These are phyloP conservation scores for Crossoptilon crossoptilon DNA, from an alignment of 2,797 vertebrate species.

Conservation along the genomic window DNA sequence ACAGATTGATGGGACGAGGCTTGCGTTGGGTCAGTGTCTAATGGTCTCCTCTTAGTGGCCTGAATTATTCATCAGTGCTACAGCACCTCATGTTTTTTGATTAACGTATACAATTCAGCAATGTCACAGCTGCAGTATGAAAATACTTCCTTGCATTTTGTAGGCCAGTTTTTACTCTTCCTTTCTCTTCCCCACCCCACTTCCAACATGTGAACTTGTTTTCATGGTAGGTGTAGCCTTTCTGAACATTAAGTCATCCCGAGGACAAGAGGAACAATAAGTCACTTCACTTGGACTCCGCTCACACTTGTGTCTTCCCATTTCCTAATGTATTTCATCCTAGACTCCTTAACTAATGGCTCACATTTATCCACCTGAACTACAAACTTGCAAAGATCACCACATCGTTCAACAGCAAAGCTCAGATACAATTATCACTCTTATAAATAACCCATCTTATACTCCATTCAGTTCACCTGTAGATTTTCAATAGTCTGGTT, in stretches of 20 bases:
- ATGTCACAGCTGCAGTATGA: slow-evolving; percentile 5
- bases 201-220: not conserved
- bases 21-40: slow-evolving; percentile 71
- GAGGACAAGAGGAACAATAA: not conserved
- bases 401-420: not conserved
- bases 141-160: not conserved
- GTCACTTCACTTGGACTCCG: not conserved
- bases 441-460: not conserved
- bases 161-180: not conserved
- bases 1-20: slow-evolving; percentile 74
- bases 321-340: not conserved
- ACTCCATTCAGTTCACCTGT: not conserved
- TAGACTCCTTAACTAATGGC: not conserved
- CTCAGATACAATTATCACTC: not conserved
- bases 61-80: slow-evolving; percentile 80
- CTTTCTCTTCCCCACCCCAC: not conserved
- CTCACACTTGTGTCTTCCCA: not conserved
- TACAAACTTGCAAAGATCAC: not conserved
- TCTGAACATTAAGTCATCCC: not conserved
- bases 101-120: not conserved
- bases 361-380: not conserved
- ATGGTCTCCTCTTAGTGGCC: slow-evolving; percentile 52
- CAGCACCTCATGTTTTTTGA: slow-evolving; percentile 60
- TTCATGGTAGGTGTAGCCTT: not conserved
- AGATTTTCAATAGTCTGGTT: not conserved